phyloP scores from a whole-genome alignment of 2,113 vertebrate genomes.

The Glareola pratincola region DNA sequence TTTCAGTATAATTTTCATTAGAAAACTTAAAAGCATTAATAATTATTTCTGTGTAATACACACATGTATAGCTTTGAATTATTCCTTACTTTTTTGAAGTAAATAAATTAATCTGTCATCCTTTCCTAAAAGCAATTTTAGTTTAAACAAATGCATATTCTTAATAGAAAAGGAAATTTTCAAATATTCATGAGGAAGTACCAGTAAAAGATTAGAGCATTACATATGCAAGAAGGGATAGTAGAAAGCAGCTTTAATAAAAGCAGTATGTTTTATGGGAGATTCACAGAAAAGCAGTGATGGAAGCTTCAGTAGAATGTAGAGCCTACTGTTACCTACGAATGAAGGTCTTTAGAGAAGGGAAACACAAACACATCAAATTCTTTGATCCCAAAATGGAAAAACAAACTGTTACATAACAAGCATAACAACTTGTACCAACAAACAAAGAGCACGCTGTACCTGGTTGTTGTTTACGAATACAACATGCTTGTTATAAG shows the following conservation, averaged over 20 bases:
- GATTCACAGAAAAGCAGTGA: not conserved
- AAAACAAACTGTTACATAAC: not conserved
- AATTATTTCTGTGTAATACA: not conserved
- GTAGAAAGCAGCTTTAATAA: not conserved
- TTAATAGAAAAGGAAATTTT: not conserved
- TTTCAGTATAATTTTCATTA: not conserved
- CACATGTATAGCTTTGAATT: not conserved
- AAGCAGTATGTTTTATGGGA: not conserved
- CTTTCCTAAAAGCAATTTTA: not conserved
- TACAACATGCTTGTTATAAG: not conserved
- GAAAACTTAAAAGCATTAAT: not conserved
- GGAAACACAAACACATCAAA: not conserved
- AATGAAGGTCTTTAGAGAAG: not conserved
- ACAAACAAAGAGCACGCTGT: not conserved
- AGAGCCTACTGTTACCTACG: not conserved
- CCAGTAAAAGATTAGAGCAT: not conserved
- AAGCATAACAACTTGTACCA: not conserved
- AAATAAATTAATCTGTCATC: not conserved
- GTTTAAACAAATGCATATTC: not conserved
- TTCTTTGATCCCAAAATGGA: not conserved
- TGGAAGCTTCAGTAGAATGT: not conserved
- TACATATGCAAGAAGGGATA: not conserved
- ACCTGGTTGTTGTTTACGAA: accelerated
- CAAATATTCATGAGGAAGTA: not conserved
- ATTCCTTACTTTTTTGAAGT: not conserved